phyloP scores from a whole-genome alignment of 2,888 invertebrate genomes.

The Cephus sareptanus region DNA sequence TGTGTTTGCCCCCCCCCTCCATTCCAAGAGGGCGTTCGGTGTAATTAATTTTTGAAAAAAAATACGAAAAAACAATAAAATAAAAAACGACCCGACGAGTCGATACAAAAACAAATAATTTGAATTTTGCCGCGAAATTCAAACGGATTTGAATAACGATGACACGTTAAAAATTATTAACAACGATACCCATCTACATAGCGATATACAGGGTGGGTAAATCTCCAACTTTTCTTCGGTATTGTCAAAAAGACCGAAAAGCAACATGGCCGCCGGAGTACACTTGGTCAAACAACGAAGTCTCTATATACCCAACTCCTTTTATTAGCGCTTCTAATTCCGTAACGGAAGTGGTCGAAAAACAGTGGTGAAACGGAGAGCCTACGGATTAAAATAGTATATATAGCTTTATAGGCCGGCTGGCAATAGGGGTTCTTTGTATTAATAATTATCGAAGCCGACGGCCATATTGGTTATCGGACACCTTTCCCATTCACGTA shows the following conservation, averaged over 20 bases:
- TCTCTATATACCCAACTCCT: conserved; percentile 38
- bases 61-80: neutral
- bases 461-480: neutral
- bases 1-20: neutral
- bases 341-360: conserved; percentile 58
- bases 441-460: conserved; percentile 43
- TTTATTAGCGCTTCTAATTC: conserved; percentile 62
- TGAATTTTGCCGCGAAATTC: neutral
- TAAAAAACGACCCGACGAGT: neutral
- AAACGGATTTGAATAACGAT: too few species aligned
- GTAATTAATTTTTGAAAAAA: neutral
- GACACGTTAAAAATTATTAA: neutral
- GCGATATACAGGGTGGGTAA: neutral
- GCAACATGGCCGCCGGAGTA: conserved; percentile 10
- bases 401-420: neutral
- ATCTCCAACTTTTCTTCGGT: neutral
- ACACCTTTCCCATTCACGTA: neutral
- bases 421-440: conserved; percentile 23
- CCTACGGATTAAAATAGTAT: conserved; percentile 49
- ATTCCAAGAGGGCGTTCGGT: neutral
- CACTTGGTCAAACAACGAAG: conserved; percentile 49
- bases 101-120: neutral
- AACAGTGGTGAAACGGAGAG: conserved; percentile 52
- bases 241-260: neutral
- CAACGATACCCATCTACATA: neutral